phyloP scores from a whole-genome alignment of 2,113 vertebrate species.

The Perca schrenkii region DNA sequence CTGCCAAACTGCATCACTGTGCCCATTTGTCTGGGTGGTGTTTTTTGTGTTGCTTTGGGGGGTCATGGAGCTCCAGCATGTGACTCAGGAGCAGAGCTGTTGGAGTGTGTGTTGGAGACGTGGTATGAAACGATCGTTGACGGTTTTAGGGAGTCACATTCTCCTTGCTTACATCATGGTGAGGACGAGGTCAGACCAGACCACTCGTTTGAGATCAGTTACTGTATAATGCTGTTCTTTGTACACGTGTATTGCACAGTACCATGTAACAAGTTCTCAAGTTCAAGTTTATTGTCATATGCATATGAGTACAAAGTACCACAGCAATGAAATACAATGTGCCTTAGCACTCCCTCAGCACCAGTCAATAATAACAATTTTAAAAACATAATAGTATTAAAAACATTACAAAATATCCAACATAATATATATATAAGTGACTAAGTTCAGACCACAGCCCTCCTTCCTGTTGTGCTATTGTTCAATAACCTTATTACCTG shows the following conservation, averaged over 20 bases:
- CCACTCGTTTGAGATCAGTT: background rate
- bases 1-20: slow-evolving; percentile 47
- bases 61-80: slow-evolving; percentile 17
- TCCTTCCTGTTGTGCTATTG: too few species aligned
- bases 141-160: slow-evolving; percentile 10
- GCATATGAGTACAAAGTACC: too few species aligned
- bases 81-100: slow-evolving; percentile 16
- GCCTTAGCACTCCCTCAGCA: too few species aligned
- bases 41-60: slow-evolving; percentile 46
- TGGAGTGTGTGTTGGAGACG: slow-evolving; percentile 12
- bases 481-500: too few species aligned
- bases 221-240: slow-evolving; percentile 43
- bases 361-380: too few species aligned
- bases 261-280: too few species aligned
- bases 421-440: too few species aligned
- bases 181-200: slow-evolving; percentile 31
- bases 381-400: too few species aligned
- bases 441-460: too few species aligned
- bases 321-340: too few species aligned
- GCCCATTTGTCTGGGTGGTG: slow-evolving; percentile 53
- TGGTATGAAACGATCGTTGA: slow-evolving; percentile 12
- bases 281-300: too few species aligned
- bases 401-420: too few species aligned
- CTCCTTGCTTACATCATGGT: slow-evolving; percentile 23
- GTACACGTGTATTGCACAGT: slow-evolving; percentile 21